Evolutionary conservation across 2,888 invertebrate genomes (phyloP).

Genomic region (Gymnocheta viridis): DNA sequence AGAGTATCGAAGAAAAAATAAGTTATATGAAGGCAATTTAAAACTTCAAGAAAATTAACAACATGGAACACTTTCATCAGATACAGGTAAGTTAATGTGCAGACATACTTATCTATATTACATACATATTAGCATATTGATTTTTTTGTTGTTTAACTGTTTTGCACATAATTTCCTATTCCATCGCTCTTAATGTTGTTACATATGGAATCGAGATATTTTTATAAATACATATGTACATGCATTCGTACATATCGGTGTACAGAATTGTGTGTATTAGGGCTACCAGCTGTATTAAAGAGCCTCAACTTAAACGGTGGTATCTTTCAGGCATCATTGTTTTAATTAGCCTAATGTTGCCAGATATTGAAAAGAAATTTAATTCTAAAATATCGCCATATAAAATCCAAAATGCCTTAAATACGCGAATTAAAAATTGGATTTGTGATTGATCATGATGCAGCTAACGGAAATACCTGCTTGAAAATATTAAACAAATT

Average conservation of each 20-base stretch:
- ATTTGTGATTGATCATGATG: too few species aligned
- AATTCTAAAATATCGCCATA: too few species aligned
- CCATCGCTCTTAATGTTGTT: not conserved
- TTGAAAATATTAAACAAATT: too few species aligned
- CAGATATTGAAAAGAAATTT: too few species aligned
- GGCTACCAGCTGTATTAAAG: not conserved
- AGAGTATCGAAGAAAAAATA: not conserved
- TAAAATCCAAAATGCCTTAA: too few species aligned
- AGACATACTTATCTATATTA: conserved; percentile 2
- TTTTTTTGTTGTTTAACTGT: not conserved
- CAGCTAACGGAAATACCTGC: too few species aligned
- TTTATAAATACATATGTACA: conserved; percentile 27
- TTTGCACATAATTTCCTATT: too few species aligned
- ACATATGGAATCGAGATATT: not conserved
- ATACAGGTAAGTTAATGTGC: conserved; percentile 79
- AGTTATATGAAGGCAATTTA: conserved; percentile 58
- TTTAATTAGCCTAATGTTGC: too few species aligned
- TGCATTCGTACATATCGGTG: not conserved
- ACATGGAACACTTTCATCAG: conserved; percentile 81
- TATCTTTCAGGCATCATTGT: too few species aligned
- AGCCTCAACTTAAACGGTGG: not conserved
- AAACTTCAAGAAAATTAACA: conserved; percentile 60
- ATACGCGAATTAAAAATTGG: too few species aligned
- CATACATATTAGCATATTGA: not conserved
- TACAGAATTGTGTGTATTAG: not conserved